Evolutionary conservation across 2,113 vertebrate genomes (phyloP).

Genomic region (Toxotes chatareus): DNA sequence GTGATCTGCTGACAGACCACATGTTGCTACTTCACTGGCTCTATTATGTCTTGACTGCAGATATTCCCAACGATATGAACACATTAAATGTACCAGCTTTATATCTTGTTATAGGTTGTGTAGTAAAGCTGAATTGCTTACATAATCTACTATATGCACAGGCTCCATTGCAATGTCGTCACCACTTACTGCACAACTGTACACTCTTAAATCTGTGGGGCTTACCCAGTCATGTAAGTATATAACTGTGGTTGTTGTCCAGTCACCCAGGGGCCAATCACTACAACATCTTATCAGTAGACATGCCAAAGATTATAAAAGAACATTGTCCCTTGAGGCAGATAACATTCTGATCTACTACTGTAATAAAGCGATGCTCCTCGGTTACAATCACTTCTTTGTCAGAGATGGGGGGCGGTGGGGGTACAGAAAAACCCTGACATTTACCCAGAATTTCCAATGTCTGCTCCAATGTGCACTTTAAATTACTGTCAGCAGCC

Average conservation of each 20-base stretch:
- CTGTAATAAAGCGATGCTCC: not conserved
- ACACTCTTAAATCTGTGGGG: not conserved
- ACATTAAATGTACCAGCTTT: not conserved
- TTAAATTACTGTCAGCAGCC: not conserved
- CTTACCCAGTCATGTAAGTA: not conserved
- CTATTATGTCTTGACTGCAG: too few relatives aligned
- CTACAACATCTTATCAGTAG: slow-evolving; percentile 2
- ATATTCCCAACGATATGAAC: not conserved
- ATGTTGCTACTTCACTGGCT: not conserved
- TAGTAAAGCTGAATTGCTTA: not conserved
- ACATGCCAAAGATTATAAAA: slow-evolving; percentile 8
- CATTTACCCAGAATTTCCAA: not conserved
- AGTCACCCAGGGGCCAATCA: not conserved
- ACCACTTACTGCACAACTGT: not conserved
- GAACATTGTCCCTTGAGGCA: not conserved
- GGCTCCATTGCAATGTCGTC: not conserved
- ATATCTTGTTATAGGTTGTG: not conserved
- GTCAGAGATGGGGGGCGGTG: not conserved
- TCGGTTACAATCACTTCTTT: slow-evolving; percentile 12
- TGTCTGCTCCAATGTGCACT: not conserved
- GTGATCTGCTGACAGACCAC: too few relatives aligned
- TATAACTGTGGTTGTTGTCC: not conserved
- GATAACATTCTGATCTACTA: slow-evolving; percentile 14
- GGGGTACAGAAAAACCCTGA: not conserved
- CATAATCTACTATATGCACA: too few relatives aligned